phyloP scores from a whole-genome alignment of 2,888 invertebrate genomes.

The Polyommatus iphigenia region DNA sequence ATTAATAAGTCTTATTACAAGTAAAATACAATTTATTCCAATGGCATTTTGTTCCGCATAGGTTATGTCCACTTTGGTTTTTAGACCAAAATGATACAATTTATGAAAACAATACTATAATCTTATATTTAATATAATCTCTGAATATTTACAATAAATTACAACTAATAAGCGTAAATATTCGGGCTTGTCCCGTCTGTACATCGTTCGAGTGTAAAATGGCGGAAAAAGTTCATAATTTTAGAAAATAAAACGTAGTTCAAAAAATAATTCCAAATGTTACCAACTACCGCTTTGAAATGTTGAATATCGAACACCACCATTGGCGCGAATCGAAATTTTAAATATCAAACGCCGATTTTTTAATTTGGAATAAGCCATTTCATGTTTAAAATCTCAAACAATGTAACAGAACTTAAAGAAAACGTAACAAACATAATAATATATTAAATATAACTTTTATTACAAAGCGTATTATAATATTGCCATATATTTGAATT shows the following conservation, averaged over 20 bases:
- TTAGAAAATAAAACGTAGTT: not conserved
- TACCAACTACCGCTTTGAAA: constrained; percentile 17
- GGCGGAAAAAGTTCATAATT: not conserved
- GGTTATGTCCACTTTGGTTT: constrained; percentile 2
- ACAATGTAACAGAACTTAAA: constrained; percentile 32
- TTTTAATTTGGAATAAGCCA: not conserved
- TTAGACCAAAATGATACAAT: constrained; percentile 14
- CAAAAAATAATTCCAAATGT: not conserved
- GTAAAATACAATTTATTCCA: constrained; percentile 4
- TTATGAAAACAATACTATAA: not conserved
- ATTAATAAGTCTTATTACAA: not conserved
- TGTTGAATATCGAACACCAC: not conserved
- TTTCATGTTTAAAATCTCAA: constrained; percentile 33
- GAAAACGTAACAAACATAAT: constrained; percentile 20
- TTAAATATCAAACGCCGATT: not conserved
- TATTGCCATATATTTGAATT: constrained; percentile 41
- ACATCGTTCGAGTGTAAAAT: constrained; percentile 31
- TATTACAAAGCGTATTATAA: constrained; percentile 43
- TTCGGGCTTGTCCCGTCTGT: constrained; percentile 34
- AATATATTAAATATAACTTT: constrained; percentile 25
- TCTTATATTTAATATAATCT: constrained; percentile 28
- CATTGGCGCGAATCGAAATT: not conserved
- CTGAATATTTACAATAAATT: constrained; percentile 31
- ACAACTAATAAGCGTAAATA: constrained; percentile 43
- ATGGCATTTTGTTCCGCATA: not conserved